Conservation (phyloP, 2,888 invertebrate species). For the Sclerodermus sp. region DNA sequence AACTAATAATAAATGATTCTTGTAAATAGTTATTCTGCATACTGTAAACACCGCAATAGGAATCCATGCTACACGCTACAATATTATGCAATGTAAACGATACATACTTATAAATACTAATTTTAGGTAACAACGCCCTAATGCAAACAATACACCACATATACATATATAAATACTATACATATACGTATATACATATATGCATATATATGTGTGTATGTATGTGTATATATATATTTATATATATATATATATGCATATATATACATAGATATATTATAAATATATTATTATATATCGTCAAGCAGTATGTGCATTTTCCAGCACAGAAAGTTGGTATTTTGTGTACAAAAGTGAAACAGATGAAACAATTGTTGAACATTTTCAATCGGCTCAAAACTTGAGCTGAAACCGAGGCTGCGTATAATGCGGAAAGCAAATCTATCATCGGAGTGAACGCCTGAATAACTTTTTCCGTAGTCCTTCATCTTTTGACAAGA, state of each 20-base stretch:
- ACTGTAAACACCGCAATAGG: conserved; percentile 22
- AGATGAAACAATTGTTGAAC: conserved; percentile 19
- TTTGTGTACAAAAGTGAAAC: conserved; percentile 47
- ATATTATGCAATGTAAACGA: conserved; percentile 16
- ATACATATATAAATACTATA: conserved; percentile 45
- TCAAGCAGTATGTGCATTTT: conserved; percentile 49
- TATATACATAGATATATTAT: conserved; percentile 16
- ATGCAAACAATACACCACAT: conserved; percentile 36
- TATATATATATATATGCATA: conserved; percentile 22
- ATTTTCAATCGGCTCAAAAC: conserved; percentile 4
- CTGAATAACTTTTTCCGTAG: too few relatives aligned
- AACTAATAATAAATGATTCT: conserved; percentile 17
- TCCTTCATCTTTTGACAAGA: too few relatives aligned
- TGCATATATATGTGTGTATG: conserved; percentile 30
- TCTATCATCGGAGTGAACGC: too few relatives aligned
- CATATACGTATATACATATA: conserved; percentile 30
- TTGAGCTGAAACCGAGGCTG: neutral
- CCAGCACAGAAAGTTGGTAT: conserved; percentile 52
- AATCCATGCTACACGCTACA: conserved; percentile 31
- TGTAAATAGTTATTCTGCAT: conserved; percentile 27
- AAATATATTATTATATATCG: conserved; percentile 11
- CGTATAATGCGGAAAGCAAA: too few relatives aligned
- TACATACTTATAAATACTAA: conserved; percentile 41
- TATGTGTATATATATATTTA: conserved; percentile 13
- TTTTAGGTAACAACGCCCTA: conserved; percentile 38